phyloP scores from a whole-genome alignment of 2,888 invertebrate species.

The Gastrophysa polygoni region DNA sequence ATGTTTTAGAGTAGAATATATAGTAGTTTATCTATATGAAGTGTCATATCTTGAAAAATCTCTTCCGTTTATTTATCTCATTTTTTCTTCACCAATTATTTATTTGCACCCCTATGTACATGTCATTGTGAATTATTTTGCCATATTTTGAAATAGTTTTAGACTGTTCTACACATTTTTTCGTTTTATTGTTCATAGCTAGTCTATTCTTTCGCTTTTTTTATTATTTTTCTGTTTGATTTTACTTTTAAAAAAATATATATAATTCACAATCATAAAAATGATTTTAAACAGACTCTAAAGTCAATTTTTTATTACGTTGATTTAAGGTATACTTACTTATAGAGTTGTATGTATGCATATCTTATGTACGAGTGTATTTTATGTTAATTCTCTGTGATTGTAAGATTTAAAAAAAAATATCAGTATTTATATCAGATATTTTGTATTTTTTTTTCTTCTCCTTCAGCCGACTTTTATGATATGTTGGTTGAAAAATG shows the following conservation, averaged over 20 bases:
- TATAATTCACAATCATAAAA: conserved; percentile 47
- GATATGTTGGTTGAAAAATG: no score
- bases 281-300: conserved; percentile 44
- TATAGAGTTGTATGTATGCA: conserved; percentile 43
- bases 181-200: conserved; percentile 48
- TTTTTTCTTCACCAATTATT: conserved; percentile 40
- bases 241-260: conserved; percentile 29
- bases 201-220: conserved; percentile 45
- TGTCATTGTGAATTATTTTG: conserved; percentile 53
- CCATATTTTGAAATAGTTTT: conserved; percentile 49
- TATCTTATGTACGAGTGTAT: conserved; percentile 50
- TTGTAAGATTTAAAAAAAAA: conserved; percentile 52
- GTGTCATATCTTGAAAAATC: conserved; percentile 44
- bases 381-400: conserved; percentile 55
- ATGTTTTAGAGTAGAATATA: conserved; percentile 38
- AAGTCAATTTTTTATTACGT: conserved; percentile 36
- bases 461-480: not conserved
- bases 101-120: conserved; percentile 45
- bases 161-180: conserved; percentile 28
- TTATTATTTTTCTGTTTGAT: conserved; percentile 34
- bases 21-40: conserved; percentile 33
- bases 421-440: conserved; percentile 49
- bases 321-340: conserved; percentile 38
- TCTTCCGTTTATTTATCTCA: conserved; percentile 37
- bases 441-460: conserved; percentile 3